Base-by-base conservation (phyloP, 2,113 vertebrate genomes). In the Bolborhynchus lineola region DNA sequence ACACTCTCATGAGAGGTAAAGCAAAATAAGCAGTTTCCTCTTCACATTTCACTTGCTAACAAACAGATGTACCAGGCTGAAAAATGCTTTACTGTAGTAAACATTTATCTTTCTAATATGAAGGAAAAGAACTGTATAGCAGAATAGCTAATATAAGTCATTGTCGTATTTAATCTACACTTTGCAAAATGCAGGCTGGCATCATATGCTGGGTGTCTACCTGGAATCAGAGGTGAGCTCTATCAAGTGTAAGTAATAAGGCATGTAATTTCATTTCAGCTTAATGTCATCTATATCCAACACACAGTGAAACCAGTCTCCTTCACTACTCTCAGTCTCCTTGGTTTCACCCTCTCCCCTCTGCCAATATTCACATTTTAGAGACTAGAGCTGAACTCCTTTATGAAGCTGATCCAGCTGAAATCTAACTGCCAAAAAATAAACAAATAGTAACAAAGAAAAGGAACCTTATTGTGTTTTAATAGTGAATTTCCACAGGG, bases 201-300 rank as follows among this genome's bases (percentile, higher is more conserved):
- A 47, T 91, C 47, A 2, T 74, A 50, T 79, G 55, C 53, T 74
- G 77, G 19, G 33, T 85, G 65, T 72, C 95, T 74, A 94, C 74
- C 63, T 82, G 59, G 63, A 91, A 90, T 91, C 81, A 80, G 70
- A 92, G 67, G 68, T 42, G 26, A 89, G n/a, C 74, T 84, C 67
- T 76, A 65, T 37, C 74, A 87, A 90, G 31, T 49, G 82, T 33
- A 76, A 78, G 83, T 94, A 95, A 95, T 85, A 93, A 95, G 77
- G 50, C 18, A 2, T 75, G 69, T 86, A 86, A 93, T 93, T 93
- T 91, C 52, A 64, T 60, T 69, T 81, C 72, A 86, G 41, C 14
- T 78, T 86, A 93, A 90, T 78, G 60, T 63, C 88, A 17, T 26
- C 76, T 78, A 39, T 78, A 94, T 52, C 69, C 24, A 86, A 31